Evolutionary conservation across 2,797 vertebrate genomes (phyloP), one percentile per base, ranked within the genome.

Genomic region (Cryptoblepharus egeriae): DNA sequence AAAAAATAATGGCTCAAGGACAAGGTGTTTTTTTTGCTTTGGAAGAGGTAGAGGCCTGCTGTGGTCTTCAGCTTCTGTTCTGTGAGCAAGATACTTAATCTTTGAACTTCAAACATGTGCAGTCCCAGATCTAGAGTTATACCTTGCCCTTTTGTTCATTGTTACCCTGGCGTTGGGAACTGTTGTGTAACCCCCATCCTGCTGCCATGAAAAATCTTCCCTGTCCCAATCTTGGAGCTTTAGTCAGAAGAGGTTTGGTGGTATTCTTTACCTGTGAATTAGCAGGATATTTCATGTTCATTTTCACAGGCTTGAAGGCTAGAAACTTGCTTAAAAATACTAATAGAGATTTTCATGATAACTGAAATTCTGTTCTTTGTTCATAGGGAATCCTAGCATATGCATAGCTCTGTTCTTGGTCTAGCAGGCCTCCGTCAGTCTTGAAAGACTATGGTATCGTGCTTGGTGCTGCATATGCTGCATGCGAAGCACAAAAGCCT

Each of bases 81-180:
- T 88, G 88, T 89, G 82, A 79, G 84, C 64, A 81, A 72, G 20
- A 10, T n/a, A 81, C 78, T 83, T 84, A 79, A 87, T 82, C 15
- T 4, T 81, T 87, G 90, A 87, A 90, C 91, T 86, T 92, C 85
- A 89, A 72, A 88, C 88, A 64, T 61, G 68, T 16, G 0, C 87
- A 77, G 90, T 81, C 81, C 82, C 73, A 81, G 87, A 73, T 76
- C 76, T 83, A 60, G 83, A 90, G 86, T n/a, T n/a, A n/a, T n/a
- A n/a, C n/a, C 86, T 68, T 83, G 68, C 49, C 60, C 83, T 78
- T 22, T 24, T 11, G 6, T 28, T 7, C 30, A 49, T 49, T 49
- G 11, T 8, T 49, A 11, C 45, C 45, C 70, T 77, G 88, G 90
- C 82, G 64, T 45, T 77, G 75, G 82, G 75, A 61, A 69, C 1